Evolutionary conservation across 2,888 invertebrate species (phyloP), one percentile per base, ranked within the genome.

Genomic region (Adelphocoris suturalis): DNA sequence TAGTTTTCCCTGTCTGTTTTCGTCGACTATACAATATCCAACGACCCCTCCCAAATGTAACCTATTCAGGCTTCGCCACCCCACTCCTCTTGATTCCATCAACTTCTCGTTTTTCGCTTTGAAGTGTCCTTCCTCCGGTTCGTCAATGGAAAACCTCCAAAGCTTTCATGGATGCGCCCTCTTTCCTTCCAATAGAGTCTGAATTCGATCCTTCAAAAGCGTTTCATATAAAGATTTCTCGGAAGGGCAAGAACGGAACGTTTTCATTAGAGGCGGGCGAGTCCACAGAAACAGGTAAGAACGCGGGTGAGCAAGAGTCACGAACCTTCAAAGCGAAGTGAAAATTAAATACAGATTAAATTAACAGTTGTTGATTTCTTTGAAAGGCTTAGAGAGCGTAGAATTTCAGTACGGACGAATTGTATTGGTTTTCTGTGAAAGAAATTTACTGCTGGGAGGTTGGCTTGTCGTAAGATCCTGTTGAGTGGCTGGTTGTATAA

Each of bases 41-140:
- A 78, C 12, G 78, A 78, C 78, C 12, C 23, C 46, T 78, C 47
- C 16, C 78, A 78, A 46, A 78, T 19, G 46, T 46, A 4, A n/a
- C 47, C 78, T n/a, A 47, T 46, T 46, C 78, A 46, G n/a, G 37
- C 9, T 46, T 46, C 78, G 12, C 37, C 46, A 3, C n/a, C 46
- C 19, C 16, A 4, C 78, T 5, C 78, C 78, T 14, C 19, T 28
- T 46, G 78, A 14, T 46, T 78, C 78, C 16, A 46, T 57, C 57
- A 57, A 57, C 57, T 57, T n/a, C n/a, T 23, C 68, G 68, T 68
- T 68, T 68, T 68, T 68, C 68, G 68, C 68, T 68, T 68, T 68
- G 68, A 68, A 12, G 68, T 68, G 68, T 23, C 46, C 37, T 46
- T 46, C 78, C 46, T 78, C 13, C 14, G 9, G 78, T 16, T 46